Base-by-base conservation (phyloP, 2,113 vertebrate species). In the Otocyon megalotis region DNA sequence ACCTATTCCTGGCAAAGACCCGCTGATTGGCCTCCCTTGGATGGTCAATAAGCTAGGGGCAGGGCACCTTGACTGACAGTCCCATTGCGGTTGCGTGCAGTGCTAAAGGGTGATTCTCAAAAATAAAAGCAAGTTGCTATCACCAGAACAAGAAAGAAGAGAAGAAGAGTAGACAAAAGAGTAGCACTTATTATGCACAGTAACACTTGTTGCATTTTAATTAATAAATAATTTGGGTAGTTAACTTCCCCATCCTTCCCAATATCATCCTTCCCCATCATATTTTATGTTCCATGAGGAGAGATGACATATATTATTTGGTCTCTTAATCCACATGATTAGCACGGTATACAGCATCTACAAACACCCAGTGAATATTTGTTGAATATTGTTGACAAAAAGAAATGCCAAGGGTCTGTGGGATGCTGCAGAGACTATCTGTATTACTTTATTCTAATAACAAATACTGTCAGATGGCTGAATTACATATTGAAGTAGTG, bases 281-380 rank as follows among this genome's bases (percentile, higher is more conserved):
- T 60, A 74, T 93, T 96, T 92, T 79, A 62, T 96, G 72, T 65
- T 83, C 77, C 76, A 58, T 4, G 54, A 67, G 62, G 15, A 96
- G 35, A 77, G 14, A 11, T 67, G 89, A 53, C 20, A 37, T 11
- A 69, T 35, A 48, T 54, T 79, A 84, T 95, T 88, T 92, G 13
- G 90, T 92, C 28, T 90, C 12, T 71, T 94, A 94, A 84, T 89
- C 19, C n/a, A 63, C 9, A 43, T 43, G 67, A 43, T 17, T 90
- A 88, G 62, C 54, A 85, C 15, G 89, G 22, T 26, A 14, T 69
- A 63, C 60, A 62, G 14, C 32, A 53, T 1, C 9, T 54, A n/a
- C 17, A 82, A 94, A 30, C 26, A 86, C 69, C 24, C 88, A 58
- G 13, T 48, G 80, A 92, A 53, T 43, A 50, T 72, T 19, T 93